Base-by-base conservation (phyloP, 2,888 invertebrate species). In the Pasiphila rectangulata region DNA sequence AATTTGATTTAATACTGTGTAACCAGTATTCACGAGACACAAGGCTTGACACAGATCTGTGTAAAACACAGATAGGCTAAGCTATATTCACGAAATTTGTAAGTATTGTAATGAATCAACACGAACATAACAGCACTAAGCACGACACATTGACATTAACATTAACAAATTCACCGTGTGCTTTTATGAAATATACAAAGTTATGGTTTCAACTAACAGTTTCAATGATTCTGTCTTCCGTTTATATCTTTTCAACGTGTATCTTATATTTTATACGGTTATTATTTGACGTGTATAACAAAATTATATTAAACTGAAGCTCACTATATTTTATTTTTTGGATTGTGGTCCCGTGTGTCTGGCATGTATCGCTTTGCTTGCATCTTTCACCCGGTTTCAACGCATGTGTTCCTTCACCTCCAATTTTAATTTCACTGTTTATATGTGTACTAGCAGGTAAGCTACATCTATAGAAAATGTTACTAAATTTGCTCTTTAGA, bases 331-430 rank as follows among this genome's bases (percentile, higher is more conserved):
- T 46, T 30, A 35, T 29, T 49, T 54, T 51, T 19, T 12, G 17
- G 34, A 34, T 39, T 46, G 24, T 36, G 37, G 54, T 21, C 6
- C 17, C 29, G 35, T 43, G 45, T 41, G 27, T 47, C 36, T 44
- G 23, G 56, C 56, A 55, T 54, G 51, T 32, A 34, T 46, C 16
- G 63, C 61, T 69, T 79, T 36, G 55, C 61, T 57, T 53, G 61
- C 62, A 61, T 56, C 44, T 54, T 49, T 56, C 59, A 57, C 55
- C 47, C 42, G 30, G 25, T 54, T 54, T 57, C 32, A 50, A 48
- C 25, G 63, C 59, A 63, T 63, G 61, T 24, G 6, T 37, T 47
- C 41, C 36, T 44, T 45, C 52, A 53, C 46, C 37, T 45, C 12
- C 30, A 49, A 40, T 37, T 29, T 25, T 37, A 32, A 21, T 6